phyloP scores from a whole-genome alignment of 2,113 vertebrate genomes.

The Platichthys stellatus region DNA sequence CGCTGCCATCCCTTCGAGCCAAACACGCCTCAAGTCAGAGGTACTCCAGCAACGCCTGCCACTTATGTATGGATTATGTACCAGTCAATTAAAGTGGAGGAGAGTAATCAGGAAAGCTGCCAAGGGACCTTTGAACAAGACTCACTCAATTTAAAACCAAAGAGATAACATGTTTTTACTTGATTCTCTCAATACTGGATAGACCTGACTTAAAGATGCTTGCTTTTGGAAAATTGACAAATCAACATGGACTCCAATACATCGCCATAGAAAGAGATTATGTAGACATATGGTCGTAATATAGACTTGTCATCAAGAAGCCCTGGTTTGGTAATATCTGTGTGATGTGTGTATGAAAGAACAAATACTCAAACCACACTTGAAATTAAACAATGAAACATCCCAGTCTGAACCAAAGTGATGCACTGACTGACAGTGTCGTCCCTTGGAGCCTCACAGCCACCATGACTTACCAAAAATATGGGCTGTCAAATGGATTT shows the following conservation, averaged over 20 bases:
- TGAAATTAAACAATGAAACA: neutral
- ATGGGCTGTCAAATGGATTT: slow-evolving; percentile 30
- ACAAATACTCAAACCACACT: no score
- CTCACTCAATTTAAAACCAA: neutral
- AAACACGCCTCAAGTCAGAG: neutral
- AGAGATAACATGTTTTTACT: neutral
- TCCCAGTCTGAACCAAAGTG: neutral
- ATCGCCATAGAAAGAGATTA: neutral
- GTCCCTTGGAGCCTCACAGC: neutral
- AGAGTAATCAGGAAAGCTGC: neutral
- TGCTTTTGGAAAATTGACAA: neutral
- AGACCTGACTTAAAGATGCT: neutral
- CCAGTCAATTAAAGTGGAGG: neutral
- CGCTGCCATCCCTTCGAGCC: no score
- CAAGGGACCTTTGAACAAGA: neutral
- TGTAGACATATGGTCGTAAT: neutral
- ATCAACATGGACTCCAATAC: neutral
- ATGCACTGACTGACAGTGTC: neutral
- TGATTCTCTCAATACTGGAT: neutral
- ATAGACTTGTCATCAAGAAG: neutral
- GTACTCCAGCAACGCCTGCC: neutral
- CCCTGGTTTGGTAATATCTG: neutral
- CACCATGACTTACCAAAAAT: neutral
- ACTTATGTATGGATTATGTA: neutral
- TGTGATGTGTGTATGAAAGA: neutral